Conservation (phyloP, 1,140 invertebrate genomes). For the Argopecten irradians region DNA sequence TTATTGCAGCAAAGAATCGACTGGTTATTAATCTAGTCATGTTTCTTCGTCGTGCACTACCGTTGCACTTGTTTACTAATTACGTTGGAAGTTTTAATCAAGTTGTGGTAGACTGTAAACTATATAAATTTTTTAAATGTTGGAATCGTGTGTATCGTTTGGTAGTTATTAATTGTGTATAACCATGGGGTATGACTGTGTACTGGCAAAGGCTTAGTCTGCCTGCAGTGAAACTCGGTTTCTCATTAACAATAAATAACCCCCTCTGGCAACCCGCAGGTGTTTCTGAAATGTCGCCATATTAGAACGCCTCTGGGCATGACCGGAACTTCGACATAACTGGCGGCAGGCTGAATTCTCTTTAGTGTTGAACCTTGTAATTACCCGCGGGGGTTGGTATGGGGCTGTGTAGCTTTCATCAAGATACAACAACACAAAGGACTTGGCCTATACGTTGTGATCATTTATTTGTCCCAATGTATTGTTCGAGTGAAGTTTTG, state of each 20-base stretch:
- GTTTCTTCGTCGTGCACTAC: neutral
- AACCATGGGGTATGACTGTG: neutral
- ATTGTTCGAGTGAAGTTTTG: neutral
- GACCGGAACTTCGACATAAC: slow-evolving; percentile 20
- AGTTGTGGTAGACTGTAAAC: neutral
- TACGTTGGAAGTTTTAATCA: neutral
- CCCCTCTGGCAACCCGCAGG: slow-evolving; percentile 1
- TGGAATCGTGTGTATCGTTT: neutral
- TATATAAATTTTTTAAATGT: neutral
- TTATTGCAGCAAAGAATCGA: neutral
- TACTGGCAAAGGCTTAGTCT: slow-evolving; percentile 8
- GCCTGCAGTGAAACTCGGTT: neutral
- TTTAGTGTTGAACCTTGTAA: slow-evolving; percentile 22
- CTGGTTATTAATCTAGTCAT: neutral
- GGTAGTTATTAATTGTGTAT: slow-evolving; percentile 12
- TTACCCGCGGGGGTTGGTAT: neutral
- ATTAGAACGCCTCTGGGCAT: neutral
- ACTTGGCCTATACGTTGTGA: neutral
- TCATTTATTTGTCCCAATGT: neutral
- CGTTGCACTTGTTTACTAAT: neutral
- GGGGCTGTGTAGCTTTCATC: slow-evolving; percentile 14
- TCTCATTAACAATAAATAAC: slow-evolving; percentile 19
- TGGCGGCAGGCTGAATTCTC: neutral
- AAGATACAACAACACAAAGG: slow-evolving; percentile 12
- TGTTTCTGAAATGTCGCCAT: slow-evolving; percentile 21